A percentile compares a stretch with the other conserved stretches of the same genome.
These are phyloP conservation scores for Scylla paramamosain DNA, from an alignment of 1,140 invertebrate species.

Conservation along the genomic window DNA sequence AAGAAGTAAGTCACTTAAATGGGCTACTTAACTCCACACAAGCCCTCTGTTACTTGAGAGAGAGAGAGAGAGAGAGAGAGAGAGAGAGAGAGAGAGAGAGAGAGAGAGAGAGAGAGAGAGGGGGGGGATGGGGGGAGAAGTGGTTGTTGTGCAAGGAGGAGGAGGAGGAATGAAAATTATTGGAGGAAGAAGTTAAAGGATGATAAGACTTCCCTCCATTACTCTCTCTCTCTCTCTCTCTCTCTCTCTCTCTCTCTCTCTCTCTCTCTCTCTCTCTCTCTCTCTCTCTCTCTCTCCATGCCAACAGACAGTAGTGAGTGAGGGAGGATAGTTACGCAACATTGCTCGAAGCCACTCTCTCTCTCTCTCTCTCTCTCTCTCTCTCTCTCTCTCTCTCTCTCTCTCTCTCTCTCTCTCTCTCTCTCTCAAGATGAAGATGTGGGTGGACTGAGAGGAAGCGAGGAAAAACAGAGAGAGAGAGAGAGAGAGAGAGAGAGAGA, in stretches of 20 bases:
- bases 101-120: background rate
- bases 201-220: background rate
- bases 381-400: background rate
- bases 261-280: background rate
- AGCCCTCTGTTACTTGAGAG: background rate
- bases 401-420: background rate
- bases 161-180: slow-evolving; percentile 13
- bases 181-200: background rate
- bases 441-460: background rate
- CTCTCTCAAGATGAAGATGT: background rate
- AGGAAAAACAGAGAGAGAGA: background rate
- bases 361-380: background rate
- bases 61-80: background rate
- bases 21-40: background rate
- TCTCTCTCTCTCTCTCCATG: slow-evolving; percentile 14
- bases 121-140: background rate
- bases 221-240: background rate
- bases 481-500: slow-evolving; percentile 2
- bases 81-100: background rate
- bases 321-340: background rate
- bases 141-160: too few species aligned
- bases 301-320: background rate
- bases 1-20: background rate
- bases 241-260: slow-evolving; percentile 30
- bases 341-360: background rate